These are phyloP conservation scores for Apotomis capreana DNA, from an alignment of 2,888 invertebrate genomes.

Conservation along the genomic window DNA sequence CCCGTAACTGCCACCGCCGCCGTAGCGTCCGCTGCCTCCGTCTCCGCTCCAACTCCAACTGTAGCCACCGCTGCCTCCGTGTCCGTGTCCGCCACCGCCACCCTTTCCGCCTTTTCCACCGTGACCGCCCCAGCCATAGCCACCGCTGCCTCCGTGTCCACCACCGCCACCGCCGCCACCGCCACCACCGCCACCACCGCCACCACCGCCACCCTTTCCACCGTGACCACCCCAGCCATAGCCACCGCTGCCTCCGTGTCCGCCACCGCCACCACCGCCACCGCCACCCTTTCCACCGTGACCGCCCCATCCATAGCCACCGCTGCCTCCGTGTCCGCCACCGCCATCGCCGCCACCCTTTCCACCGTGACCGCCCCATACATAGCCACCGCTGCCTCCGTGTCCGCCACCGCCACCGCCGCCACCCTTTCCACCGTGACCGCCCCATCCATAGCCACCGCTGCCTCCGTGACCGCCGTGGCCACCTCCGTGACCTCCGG, in stretches of 20 bases:
- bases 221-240: constrained; percentile 41
- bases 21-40: constrained; percentile 41
- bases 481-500: constrained; percentile 43
- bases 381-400: too few species aligned
- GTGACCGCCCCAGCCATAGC: too few species aligned
- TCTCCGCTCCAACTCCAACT: constrained; percentile 45
- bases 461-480: constrained; percentile 47
- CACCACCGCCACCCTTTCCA: too few species aligned
- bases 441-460: constrained; percentile 46
- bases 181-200: neutral
- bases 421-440: too few species aligned
- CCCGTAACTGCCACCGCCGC: constrained; percentile 51
- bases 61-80: constrained; percentile 42
- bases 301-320: too few species aligned
- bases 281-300: constrained; percentile 33
- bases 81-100: constrained; percentile 7
- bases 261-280: constrained; percentile 43
- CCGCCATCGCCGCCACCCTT: too few species aligned
- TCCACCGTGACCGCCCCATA: too few species aligned
- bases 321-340: constrained; percentile 19
- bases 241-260: constrained; percentile 37
- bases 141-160: too few species aligned
- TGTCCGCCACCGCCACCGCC: constrained; percentile 47
- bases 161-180: too few species aligned
- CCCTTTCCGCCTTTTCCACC: too few species aligned